phyloP scores from a whole-genome alignment of 64 coral and sea anemone species.

The Anthopleura sola region DNA sequence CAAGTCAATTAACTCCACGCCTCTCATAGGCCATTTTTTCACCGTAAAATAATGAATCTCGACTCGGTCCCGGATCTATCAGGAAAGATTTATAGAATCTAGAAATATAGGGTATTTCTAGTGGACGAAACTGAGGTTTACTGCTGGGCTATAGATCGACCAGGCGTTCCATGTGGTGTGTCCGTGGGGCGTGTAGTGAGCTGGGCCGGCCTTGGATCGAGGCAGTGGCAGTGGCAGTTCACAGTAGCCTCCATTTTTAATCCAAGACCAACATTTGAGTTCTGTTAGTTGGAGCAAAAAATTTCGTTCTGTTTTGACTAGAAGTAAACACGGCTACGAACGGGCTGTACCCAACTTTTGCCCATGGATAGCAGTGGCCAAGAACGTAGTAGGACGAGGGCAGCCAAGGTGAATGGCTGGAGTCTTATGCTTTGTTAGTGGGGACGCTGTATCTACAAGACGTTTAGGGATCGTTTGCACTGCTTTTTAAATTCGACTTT shows the following conservation, averaged over 20 bases:
- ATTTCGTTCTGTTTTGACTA: slow-evolving; percentile 62
- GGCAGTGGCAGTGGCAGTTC: slow-evolving; percentile 23
- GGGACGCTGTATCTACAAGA: slow-evolving; percentile 73
- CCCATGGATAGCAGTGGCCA: slow-evolving; percentile 95
- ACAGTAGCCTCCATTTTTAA: slow-evolving; percentile 40
- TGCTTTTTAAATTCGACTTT: slow-evolving; percentile 2
- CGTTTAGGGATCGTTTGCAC: slow-evolving; percentile 12
- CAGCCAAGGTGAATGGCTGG: slow-evolving; percentile 89
- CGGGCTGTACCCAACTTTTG: slow-evolving; percentile 63
- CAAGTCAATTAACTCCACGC: not conserved
- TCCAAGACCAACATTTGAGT: slow-evolving; percentile 54
- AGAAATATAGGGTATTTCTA: not conserved
- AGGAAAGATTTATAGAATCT: not conserved
- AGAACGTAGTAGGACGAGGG: slow-evolving; percentile 87
- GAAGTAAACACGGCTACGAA: slow-evolving; percentile 77
- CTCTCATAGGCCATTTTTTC: not conserved
- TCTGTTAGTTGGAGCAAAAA: slow-evolving; percentile 56
- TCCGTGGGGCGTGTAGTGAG: slow-evolving; percentile 53
- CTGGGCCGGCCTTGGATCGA: slow-evolving; percentile 57
- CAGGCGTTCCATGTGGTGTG: slow-evolving; percentile 19
- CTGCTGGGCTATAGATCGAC: not conserved
- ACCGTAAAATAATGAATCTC: not conserved
- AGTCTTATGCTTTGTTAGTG: slow-evolving; percentile 82
- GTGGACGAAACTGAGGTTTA: not conserved
- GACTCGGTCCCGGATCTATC: not conserved